Percentiles rank a stretch among this genome's conserved stretches.
Evolutionary conservation across 1,140 invertebrate genomes (phyloP).

Genomic region (Drosophila parabipectinata): DNA sequence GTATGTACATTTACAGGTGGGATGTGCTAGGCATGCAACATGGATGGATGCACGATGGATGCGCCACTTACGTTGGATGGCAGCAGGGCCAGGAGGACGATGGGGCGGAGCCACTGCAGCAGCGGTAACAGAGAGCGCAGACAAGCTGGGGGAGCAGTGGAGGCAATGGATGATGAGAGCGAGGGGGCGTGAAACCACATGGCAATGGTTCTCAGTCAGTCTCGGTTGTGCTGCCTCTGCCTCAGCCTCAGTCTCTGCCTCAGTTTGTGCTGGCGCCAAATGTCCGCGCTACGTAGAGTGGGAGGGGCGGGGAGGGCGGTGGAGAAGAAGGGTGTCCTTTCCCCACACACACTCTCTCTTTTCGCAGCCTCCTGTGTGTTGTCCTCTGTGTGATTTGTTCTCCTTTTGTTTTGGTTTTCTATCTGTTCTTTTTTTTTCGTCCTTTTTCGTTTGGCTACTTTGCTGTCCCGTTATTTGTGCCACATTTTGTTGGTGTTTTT

Average conservation of each 20-base stretch:
- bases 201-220: slow-evolving; percentile 6
- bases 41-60: slow-evolving; percentile 11
- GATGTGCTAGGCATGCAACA: neutral
- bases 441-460: slow-evolving; percentile 27
- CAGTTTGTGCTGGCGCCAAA: slow-evolving; percentile 61
- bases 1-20: slow-evolving; percentile 7
- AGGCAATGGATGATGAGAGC: slow-evolving; percentile 23
- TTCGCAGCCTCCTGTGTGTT: slow-evolving; percentile 46
- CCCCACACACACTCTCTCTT: slow-evolving; percentile 4
- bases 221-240: slow-evolving; percentile 14
- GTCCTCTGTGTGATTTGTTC: slow-evolving; percentile 53
- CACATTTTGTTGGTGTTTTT: slow-evolving; percentile 54
- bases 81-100: slow-evolving; percentile 18
- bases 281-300: slow-evolving; percentile 26
- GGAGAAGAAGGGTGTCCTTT: neutral
- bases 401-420: slow-evolving; percentile 56
- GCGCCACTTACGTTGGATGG: slow-evolving; percentile 36
- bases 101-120: slow-evolving; percentile 30
- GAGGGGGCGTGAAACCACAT: slow-evolving; percentile 42
- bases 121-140: slow-evolving; percentile 6
- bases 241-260: slow-evolving; percentile 36
- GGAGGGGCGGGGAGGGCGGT: neutral
- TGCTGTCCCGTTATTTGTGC: slow-evolving; percentile 46
- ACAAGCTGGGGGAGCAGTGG: slow-evolving; percentile 1
- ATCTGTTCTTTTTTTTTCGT: slow-evolving; percentile 28